Evolutionary conservation across 2,113 vertebrate genomes (phyloP).

Genomic region (Calcarius ornatus): DNA sequence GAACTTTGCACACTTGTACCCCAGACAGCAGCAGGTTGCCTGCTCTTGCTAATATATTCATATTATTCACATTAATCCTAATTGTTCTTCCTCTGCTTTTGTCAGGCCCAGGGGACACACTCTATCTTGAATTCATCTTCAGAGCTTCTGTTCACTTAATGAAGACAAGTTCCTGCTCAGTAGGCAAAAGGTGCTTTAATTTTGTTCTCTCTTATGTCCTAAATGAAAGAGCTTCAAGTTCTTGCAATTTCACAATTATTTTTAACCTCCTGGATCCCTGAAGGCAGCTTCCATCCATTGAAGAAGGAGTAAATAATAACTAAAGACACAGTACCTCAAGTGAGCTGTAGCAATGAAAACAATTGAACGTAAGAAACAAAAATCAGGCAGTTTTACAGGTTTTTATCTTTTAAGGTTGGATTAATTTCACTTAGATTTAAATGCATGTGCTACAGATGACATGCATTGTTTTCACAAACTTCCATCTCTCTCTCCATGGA

Average conservation of each 20-base stretch:
- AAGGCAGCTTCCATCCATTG: background rate
- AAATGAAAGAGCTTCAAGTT: background rate
- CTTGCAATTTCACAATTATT: background rate
- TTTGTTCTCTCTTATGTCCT: background rate
- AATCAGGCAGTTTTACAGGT: background rate
- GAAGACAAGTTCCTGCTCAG: background rate
- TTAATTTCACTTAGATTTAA: background rate
- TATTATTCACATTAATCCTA: background rate
- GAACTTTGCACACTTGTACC: background rate
- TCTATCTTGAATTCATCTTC: background rate
- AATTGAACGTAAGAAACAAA: background rate
- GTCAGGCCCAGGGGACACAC: background rate
- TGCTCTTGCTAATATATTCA: background rate
- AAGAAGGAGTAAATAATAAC: background rate
- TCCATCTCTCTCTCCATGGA: background rate
- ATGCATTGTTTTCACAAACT: background rate
- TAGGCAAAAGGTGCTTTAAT: background rate
- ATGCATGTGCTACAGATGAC: background rate
- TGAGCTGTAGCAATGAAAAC: background rate
- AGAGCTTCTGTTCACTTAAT: background rate
- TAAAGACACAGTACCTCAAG: background rate
- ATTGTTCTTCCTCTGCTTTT: background rate
- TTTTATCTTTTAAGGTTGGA: background rate
- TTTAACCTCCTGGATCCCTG: background rate
- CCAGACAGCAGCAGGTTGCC: background rate